phyloP scores from a whole-genome alignment of 2,113 vertebrate species.

The Arenaria interpres region DNA sequence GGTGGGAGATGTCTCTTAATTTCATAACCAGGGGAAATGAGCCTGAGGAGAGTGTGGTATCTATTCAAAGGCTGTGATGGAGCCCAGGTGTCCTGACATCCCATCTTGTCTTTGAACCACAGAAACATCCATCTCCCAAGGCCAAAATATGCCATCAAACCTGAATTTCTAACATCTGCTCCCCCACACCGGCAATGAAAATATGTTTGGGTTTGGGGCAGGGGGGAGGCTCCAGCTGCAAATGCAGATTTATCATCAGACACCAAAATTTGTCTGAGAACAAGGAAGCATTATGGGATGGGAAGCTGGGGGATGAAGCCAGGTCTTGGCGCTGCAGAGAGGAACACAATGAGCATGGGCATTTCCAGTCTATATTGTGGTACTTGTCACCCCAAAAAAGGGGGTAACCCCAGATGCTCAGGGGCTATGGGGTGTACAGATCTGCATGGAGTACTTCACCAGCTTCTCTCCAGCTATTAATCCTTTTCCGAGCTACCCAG shows the following conservation, averaged over 20 bases:
- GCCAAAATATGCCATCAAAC: neutral
- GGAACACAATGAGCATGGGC: neutral
- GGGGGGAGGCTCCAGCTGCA: neutral
- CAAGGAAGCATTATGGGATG: neutral
- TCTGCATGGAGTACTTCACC: neutral
- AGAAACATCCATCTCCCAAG: neutral
- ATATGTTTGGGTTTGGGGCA: neutral
- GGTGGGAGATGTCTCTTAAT: neutral
- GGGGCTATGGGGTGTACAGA: neutral
- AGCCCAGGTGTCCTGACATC: slow-evolving; percentile 2
- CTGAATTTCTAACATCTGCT: neutral
- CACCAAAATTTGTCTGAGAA: neutral
- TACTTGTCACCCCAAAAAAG: neutral
- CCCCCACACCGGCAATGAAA: neutral
- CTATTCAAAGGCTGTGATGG: neutral
- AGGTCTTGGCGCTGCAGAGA: neutral
- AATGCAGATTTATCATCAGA: neutral
- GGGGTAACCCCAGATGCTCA: neutral
- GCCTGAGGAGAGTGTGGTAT: neutral
- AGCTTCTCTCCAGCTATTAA: neutral
- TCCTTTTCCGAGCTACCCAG: neutral
- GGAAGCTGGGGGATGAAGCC: neutral
- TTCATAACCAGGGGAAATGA: neutral
- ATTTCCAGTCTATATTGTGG: neutral
- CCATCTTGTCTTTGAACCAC: neutral